A percentile compares a stretch with the other conserved stretches of the same genome.
Conservation (phyloP, 92 coral and sea anemone species). For the Porites lobata region DNA sequence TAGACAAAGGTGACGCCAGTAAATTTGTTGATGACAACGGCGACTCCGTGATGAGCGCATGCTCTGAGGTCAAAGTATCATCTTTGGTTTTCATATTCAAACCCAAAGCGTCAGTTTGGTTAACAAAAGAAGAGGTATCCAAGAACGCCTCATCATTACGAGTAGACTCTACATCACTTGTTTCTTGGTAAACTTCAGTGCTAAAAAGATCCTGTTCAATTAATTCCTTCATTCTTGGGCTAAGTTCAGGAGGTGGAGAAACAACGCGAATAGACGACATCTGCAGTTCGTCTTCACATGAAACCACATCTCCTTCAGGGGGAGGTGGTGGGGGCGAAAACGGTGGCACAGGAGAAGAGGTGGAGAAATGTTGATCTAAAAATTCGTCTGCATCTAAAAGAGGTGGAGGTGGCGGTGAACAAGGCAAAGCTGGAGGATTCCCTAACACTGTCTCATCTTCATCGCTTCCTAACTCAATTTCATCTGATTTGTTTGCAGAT, state of each 20-base stretch:
- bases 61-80: background rate
- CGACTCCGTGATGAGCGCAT: background rate
- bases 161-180: background rate
- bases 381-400: slow-evolving; percentile 20
- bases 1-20: background rate
- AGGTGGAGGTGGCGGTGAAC: slow-evolving; percentile 59
- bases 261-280: slow-evolving; percentile 38
- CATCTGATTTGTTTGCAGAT: background rate
- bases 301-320: slow-evolving; percentile 1
- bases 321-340: slow-evolving; percentile 54
- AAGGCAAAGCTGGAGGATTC: slow-evolving; percentile 15
- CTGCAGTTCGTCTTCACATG: background rate
- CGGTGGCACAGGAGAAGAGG: slow-evolving; percentile 32
- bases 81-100: background rate
- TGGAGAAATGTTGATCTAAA: slow-evolving; percentile 4
- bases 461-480: background rate
- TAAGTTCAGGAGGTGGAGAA: slow-evolving; percentile 65
- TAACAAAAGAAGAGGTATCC: background rate
- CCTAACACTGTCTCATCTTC: slow-evolving; percentile 11
- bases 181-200: background rate
- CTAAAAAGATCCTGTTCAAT: slow-evolving; percentile 6
- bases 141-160: background rate
- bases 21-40: background rate
- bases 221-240: slow-evolving; percentile 43
- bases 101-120: slow-evolving; percentile 2